These are phyloP conservation scores for Hemicentrotus pulcherrimus DNA, from an alignment of 35 echinoderm and acorn worm genomes.

Conservation along the genomic window DNA sequence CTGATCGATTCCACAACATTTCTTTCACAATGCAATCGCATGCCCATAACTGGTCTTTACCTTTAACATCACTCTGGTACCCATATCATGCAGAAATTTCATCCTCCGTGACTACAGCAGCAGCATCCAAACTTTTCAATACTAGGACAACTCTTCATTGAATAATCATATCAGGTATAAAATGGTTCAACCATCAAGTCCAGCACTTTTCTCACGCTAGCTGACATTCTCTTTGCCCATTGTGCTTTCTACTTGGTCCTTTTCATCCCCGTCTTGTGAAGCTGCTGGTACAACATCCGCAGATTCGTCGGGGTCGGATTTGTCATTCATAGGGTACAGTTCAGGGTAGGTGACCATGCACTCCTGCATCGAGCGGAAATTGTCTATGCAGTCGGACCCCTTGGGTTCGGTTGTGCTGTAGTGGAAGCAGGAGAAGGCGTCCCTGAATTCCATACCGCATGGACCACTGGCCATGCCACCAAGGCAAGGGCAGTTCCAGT, in stretches of 20 bases:
- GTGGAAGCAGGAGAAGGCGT: conserved; percentile 97
- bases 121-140: background rate
- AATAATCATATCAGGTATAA: background rate
- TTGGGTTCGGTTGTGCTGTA: conserved; percentile 89
- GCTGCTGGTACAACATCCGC: background rate
- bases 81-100: background rate
- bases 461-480: conserved; percentile 98
- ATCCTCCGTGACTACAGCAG: background rate
- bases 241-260: conserved; percentile 23
- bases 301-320: conserved; percentile 47
- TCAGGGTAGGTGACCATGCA: conserved; percentile 91
- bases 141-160: background rate
- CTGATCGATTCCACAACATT: no score
- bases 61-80: no score
- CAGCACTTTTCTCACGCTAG: background rate
- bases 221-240: background rate
- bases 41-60: no score
- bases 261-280: conserved; percentile 12
- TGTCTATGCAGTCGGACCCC: conserved; percentile 89
- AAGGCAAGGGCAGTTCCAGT: conserved; percentile 97
- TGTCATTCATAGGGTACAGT: conserved; percentile 74
- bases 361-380: conserved; percentile 86
- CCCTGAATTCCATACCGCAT: conserved; percentile 89
- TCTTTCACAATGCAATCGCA: no score
- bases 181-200: background rate